These are phyloP conservation scores for Drosophila micromelanica DNA, from an alignment of 1,140 invertebrate genomes.

Conservation along the genomic window DNA sequence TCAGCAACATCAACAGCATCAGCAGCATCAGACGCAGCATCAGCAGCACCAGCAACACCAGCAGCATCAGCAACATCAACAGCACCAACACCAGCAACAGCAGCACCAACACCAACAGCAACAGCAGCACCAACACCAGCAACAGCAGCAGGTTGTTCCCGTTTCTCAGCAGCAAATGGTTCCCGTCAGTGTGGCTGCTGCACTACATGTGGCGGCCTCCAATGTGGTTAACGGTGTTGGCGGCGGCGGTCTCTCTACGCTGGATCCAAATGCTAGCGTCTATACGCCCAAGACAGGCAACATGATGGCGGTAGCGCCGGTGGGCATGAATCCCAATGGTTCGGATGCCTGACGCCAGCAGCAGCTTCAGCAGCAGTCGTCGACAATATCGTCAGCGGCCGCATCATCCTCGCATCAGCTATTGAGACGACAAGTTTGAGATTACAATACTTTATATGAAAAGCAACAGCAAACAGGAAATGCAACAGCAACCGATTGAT, in stretches of 20 bases:
- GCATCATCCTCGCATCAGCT: conserved; percentile 68
- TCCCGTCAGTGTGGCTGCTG: conserved; percentile 70
- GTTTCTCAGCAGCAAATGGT: conserved; percentile 70
- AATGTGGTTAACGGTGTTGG: conserved; percentile 57
- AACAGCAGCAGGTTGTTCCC: conserved; percentile 33
- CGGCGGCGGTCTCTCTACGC: conserved; percentile 86
- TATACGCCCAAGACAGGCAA: conserved; percentile 91
- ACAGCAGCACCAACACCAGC: conserved; percentile 52
- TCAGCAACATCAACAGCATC: conserved; percentile 61
- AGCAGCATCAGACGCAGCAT: conserved; percentile 56
- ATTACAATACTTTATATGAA: conserved; percentile 82
- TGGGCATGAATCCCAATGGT: conserved; percentile 69
- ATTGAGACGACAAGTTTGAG: conserved; percentile 83
- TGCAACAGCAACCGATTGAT: conserved; percentile 29
- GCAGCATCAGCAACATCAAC: conserved; percentile 50
- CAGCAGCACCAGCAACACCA: conserved; percentile 55
- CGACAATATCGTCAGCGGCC: conserved; percentile 19
- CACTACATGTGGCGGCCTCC: conserved; percentile 62
- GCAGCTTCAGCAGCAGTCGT: conserved; percentile 46
- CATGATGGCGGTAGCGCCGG: conserved; percentile 73
- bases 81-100: conserved; percentile 57
- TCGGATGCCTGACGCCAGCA: conserved; percentile 82
- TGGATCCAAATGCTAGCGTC: conserved; percentile 96
- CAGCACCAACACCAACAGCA: conserved; percentile 56
- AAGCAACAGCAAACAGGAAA: conserved; percentile 42